Percentiles rank a stretch among this genome's conserved stretches.
Conservation (phyloP, 2,797 vertebrate species). For the Macropus fuliginosus region DNA sequence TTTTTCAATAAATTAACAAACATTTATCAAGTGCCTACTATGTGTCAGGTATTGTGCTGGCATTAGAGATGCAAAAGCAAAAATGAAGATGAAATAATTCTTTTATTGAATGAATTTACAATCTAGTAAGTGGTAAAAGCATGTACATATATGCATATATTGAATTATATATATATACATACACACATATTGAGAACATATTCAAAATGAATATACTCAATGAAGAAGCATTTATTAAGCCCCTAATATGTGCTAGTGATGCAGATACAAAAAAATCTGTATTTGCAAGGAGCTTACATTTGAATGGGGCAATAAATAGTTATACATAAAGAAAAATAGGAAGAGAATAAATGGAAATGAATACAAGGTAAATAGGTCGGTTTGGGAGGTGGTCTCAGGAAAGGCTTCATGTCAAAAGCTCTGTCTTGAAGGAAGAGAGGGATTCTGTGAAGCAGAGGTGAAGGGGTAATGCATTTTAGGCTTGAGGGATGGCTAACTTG, state of each 20-base stretch:
- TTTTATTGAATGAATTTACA: not conserved
- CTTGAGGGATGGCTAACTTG: not conserved
- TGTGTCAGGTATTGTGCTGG: not conserved
- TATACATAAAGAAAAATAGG: not conserved
- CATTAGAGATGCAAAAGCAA: not conserved
- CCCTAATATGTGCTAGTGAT: not conserved
- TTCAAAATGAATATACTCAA: not conserved
- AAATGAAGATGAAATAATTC: not conserved
- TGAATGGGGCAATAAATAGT: not conserved
- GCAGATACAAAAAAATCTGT: not conserved
- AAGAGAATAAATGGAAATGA: not conserved
- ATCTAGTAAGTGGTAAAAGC: not conserved
- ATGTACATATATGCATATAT: not conserved
- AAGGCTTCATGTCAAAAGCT: not conserved
- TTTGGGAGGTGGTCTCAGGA: not conserved
- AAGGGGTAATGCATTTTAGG: not conserved
- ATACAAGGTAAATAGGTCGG: not conserved
- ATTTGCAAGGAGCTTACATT: not conserved
- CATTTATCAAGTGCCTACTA: not conserved
- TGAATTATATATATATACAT: not conserved
- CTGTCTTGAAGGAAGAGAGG: not conserved
- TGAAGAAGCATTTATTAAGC: not conserved
- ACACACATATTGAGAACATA: not conserved
- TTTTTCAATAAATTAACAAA: not conserved
- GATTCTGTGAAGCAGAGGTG: not conserved